Base-by-base conservation (phyloP, 2,113 vertebrate genomes). In the Toxotes jaculatrix region DNA sequence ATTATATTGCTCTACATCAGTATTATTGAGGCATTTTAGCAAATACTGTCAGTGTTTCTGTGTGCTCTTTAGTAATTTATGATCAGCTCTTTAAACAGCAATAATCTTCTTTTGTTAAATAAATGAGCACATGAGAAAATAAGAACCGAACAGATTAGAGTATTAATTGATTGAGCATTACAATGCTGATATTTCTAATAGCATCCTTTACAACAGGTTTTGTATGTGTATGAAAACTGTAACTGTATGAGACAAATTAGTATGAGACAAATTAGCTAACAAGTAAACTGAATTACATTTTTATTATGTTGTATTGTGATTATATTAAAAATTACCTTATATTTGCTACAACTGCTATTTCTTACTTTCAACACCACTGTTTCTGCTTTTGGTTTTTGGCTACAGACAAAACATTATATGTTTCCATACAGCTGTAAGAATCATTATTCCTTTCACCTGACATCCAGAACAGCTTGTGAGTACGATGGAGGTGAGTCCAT, bases 401-500 rank as follows among this genome's bases (percentile, higher is more conserved):
- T 38, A 31, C 19, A 59, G 40, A 45, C 12, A 36, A 47, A 43
- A 14, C 2, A 45, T 55, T 4, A 60, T 21, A 40, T 49, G 81
- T 4, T 38, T 53, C 23, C 21, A 62, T 27, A 31, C n/a, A 75
- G 64, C 21, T 76, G 38, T 57, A 62, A 32, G 51, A 56, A 57
- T 45, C 19, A 8, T 62, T 45, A 23, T 1, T 7, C 32, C 7
- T 23, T 17, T 84, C 86, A 99, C 98, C 97, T 98, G 90, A 95
- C 96, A 74, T 99, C 97, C 23, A 97, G 94, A 79, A 99, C 96
- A 3, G 98, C 97, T 94, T 99, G 97, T 0, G 96, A 97, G 79
- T 99, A 99, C 9, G 98, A 98, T 0, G 98, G 98, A 0, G 97
- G 97, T 2, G 97, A 96, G 88, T 98, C 97, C 66, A 97, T 79